A percentile compares a stretch with the other conserved stretches of the same genome.
Evolutionary conservation across 1,140 invertebrate genomes (phyloP).

Genomic region (Pararge aegeria): DNA sequence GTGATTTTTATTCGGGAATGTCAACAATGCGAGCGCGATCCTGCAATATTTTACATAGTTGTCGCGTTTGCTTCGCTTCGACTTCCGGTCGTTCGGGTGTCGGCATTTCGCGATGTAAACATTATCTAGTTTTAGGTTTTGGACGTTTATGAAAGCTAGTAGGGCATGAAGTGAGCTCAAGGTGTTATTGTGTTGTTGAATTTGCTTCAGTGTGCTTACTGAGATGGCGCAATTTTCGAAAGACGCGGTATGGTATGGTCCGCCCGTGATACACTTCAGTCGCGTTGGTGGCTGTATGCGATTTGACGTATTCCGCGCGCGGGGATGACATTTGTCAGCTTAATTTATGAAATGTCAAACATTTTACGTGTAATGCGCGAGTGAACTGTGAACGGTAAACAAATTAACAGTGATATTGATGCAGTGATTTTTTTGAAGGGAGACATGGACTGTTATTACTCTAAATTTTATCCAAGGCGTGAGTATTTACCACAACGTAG

Average conservation of each 20-base stretch:
- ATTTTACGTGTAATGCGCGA: slow-evolving; percentile 69
- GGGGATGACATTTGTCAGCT: slow-evolving; percentile 76
- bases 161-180: slow-evolving; percentile 74
- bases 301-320: slow-evolving; percentile 78
- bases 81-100: slow-evolving; percentile 81
- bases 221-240: slow-evolving; percentile 80
- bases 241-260: slow-evolving; percentile 78
- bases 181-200: slow-evolving; percentile 78
- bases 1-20: slow-evolving; percentile 83
- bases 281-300: slow-evolving; percentile 76
- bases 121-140: slow-evolving; percentile 76
- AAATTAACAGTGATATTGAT: slow-evolving; percentile 70
- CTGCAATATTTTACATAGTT: slow-evolving; percentile 91
- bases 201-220: slow-evolving; percentile 75
- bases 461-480: slow-evolving; percentile 79
- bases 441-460: slow-evolving; percentile 80
- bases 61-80: slow-evolving; percentile 83
- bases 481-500: slow-evolving; percentile 66
- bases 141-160: slow-evolving; percentile 60
- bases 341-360: slow-evolving; percentile 78
- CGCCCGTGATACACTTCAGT: slow-evolving; percentile 77
- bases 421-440: slow-evolving; percentile 66
- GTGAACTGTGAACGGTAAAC: slow-evolving; percentile 75
- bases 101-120: slow-evolving; percentile 79
- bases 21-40: slow-evolving; percentile 86